Evolutionary conservation across 2,113 vertebrate genomes (phyloP).

Genomic region (Parus major): DNA sequence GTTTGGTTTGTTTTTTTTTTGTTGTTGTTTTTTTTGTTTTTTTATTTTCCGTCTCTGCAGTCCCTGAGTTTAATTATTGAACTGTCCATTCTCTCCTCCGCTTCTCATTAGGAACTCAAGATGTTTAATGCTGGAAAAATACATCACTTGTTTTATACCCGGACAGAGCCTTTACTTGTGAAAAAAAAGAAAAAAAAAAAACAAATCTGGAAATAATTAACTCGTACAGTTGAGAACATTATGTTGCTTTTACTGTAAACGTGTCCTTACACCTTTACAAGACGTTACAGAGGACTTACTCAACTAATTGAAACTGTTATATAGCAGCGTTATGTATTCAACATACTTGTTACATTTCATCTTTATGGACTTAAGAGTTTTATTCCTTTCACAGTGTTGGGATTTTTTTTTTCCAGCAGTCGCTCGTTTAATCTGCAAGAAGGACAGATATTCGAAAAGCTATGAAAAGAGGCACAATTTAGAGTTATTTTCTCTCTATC

Average conservation of each 20-base stretch:
- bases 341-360: conserved; percentile 65
- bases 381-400: conserved; percentile 41
- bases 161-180: conserved; percentile 62
- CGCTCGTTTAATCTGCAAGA: background rate
- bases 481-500: background rate
- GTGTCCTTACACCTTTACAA: conserved; percentile 72
- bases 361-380: conserved; percentile 55
- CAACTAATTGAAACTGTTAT: conserved; percentile 60
- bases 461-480: background rate
- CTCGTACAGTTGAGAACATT: conserved; percentile 73
- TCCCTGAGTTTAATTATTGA: conserved; percentile 34
- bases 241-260: conserved; percentile 73
- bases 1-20: too few species aligned
- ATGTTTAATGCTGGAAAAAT: conserved; percentile 63
- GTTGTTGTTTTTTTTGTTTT: too few species aligned
- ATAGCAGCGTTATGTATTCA: conserved; percentile 61
- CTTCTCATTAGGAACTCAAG: conserved; percentile 67
- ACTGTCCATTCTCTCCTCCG: conserved; percentile 49
- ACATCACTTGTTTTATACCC: conserved; percentile 50
- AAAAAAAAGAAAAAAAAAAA: conserved; percentile 38
- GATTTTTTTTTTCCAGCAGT: background rate
- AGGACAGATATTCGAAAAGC: background rate
- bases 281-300: conserved; percentile 54
- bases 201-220: conserved; percentile 77
- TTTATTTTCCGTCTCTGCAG: background rate